Evolutionary conservation across 2,113 vertebrate species (phyloP).

Genomic region (Sebastes schlegelii): DNA sequence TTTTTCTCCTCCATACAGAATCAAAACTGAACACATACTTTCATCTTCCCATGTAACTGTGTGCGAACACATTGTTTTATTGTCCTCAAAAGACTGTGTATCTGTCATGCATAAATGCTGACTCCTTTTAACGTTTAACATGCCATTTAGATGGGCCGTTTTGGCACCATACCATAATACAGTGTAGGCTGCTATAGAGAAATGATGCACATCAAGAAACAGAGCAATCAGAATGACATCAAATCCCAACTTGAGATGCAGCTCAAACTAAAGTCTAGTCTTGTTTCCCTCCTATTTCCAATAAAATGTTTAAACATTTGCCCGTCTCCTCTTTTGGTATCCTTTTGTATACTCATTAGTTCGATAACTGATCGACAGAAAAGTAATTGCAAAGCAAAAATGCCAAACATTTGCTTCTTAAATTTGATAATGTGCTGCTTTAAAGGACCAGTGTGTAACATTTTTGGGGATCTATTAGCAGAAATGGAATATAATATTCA

Average conservation of each 20-base stretch:
- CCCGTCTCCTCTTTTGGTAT: no score
- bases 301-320: no score
- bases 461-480: no score
- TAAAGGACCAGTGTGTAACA: no score
- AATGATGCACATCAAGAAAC: background rate
- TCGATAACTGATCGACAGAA: no score
- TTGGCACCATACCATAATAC: background rate
- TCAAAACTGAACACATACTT: conserved; percentile 37
- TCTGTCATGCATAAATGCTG: background rate
- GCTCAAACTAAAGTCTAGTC: background rate
- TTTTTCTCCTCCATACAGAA: background rate
- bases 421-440: no score
- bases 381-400: no score
- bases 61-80: conserved; percentile 10
- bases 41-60: conserved; percentile 2
- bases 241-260: background rate
- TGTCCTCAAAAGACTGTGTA: conserved; percentile 1
- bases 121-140: conserved; percentile 22
- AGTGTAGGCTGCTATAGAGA: background rate
- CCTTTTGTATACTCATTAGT: no score
- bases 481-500: no score
- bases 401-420: no score
- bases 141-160: conserved; percentile 2
- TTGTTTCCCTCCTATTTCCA: no score
- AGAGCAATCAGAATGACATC: background rate